Conservation (phyloP, 2,113 vertebrate genomes). For the Holacanthus passer region DNA sequence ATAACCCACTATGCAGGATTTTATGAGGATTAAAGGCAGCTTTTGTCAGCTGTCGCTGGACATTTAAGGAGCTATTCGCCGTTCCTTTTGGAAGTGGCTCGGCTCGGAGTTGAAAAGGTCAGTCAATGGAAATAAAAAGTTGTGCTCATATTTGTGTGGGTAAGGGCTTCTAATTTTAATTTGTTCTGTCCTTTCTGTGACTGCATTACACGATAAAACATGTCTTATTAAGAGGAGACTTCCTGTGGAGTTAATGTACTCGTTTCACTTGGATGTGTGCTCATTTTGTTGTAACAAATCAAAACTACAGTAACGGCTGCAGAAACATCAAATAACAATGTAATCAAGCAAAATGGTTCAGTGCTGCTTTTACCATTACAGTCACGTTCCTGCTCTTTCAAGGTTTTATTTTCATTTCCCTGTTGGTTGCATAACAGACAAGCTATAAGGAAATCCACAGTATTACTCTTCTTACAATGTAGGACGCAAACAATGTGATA, state of each 20-base stretch:
- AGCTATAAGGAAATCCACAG: background rate
- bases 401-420: background rate
- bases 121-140: conserved; percentile 50
- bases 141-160: background rate
- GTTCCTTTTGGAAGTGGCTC: conserved; percentile 37
- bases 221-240: background rate
- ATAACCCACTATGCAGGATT: conserved; percentile 34
- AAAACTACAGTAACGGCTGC: background rate
- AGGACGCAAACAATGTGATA: conserved; percentile 13
- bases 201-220: conserved; percentile 2
- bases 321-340: conserved; percentile 15
- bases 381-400: background rate
- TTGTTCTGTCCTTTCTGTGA: background rate
- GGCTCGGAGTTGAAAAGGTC: conserved; percentile 67
- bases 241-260: background rate
- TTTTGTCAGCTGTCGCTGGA: conserved; percentile 56
- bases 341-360: background rate
- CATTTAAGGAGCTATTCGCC: conserved; percentile 37
- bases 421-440: background rate
- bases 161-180: conserved; percentile 11
- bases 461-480: background rate
- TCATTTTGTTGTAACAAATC: background rate
- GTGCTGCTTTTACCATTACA: background rate
- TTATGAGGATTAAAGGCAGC: conserved; percentile 49
- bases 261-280: conserved; percentile 2